Evolutionary conservation across 2,797 vertebrate genomes (phyloP), one percentile per base, ranked within the genome.

Genomic region (Corythornis leucogaster): DNA sequence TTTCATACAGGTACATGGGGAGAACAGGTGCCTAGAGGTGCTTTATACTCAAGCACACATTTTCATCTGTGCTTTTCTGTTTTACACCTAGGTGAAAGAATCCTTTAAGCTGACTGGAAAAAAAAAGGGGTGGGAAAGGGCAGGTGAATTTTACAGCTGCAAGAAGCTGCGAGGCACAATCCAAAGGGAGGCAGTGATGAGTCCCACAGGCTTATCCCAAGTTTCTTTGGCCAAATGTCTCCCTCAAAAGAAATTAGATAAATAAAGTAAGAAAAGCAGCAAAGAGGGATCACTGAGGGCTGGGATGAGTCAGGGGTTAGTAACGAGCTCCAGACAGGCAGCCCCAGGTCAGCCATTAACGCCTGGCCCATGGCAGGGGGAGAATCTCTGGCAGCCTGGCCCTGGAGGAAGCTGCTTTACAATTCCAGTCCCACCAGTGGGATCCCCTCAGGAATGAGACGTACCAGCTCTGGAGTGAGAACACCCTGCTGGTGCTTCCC

Each of bases 271-370:
- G 59, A 90, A 92, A 85, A 94, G 73, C 84, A 91, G 89, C 87
- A 91, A 80, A 87, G 89, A 90, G 66, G 66, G 75, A 90, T 75
- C 69, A 81, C 45, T 59, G 66, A 91, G 81, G 84, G 91, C 91
- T 43, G 24, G 76, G 62, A 76, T 94, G 94, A 96, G 84, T 95
- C 90, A 94, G 90, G 74, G 88, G 90, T 93, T 92, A 92, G 93
- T 87, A 87, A 95, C 87, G 93, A 94, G 77, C 75, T 73, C 67
- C 85, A 93, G 88, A 91, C 87, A 92, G 80, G 80, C 85, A 61
- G 84, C 30, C 67, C 40, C 78, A 69, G 94, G 94, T 94, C 90
- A 93, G 78, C 0, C 26, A 86, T 69, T 94, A 94, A 92, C 6
- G 31, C 73, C 81, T 51, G 85, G 86, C 22, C 92, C 40, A 17